Percentiles rank a stretch among this genome's conserved stretches.
phyloP scores from a whole-genome alignment of 1,140 invertebrate genomes.

The Anastatus disparis region DNA sequence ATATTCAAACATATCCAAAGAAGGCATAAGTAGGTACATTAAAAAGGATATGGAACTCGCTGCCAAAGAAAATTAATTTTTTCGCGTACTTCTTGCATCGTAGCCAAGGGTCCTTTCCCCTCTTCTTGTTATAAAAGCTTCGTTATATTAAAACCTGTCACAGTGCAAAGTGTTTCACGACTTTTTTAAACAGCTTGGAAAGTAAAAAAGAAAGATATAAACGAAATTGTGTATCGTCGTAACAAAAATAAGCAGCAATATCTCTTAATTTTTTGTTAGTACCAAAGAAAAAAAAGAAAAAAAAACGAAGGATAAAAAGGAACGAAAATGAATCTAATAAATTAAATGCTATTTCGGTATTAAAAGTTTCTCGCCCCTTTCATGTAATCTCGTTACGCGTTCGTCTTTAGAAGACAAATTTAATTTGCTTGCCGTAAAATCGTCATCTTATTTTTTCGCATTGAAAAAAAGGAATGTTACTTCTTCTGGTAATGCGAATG shows the following conservation, averaged over 20 bases:
- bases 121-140: neutral
- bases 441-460: neutral
- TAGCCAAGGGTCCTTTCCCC: neutral
- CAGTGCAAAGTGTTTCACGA: neutral
- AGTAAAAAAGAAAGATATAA: slow-evolving; percentile 14
- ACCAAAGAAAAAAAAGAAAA: too few species aligned
- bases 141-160: slow-evolving; percentile 14
- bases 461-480: neutral
- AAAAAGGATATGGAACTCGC: too few species aligned
- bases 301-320: slow-evolving; percentile 5
- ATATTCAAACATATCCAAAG: too few species aligned
- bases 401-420: slow-evolving; percentile 13
- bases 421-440: neutral
- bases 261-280: neutral
- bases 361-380: neutral
- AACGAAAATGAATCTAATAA: slow-evolving; percentile 20
- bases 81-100: neutral
- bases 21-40: too few species aligned
- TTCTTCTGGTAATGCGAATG: neutral
- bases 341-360: slow-evolving; percentile 13
- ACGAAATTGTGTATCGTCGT: neutral
- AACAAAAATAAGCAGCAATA: neutral
- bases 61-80: neutral
- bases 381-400: neutral
- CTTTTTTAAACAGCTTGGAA: too few species aligned